Base-by-base conservation (phyloP, 2,113 vertebrate species). In the Sylvia atricapilla region DNA sequence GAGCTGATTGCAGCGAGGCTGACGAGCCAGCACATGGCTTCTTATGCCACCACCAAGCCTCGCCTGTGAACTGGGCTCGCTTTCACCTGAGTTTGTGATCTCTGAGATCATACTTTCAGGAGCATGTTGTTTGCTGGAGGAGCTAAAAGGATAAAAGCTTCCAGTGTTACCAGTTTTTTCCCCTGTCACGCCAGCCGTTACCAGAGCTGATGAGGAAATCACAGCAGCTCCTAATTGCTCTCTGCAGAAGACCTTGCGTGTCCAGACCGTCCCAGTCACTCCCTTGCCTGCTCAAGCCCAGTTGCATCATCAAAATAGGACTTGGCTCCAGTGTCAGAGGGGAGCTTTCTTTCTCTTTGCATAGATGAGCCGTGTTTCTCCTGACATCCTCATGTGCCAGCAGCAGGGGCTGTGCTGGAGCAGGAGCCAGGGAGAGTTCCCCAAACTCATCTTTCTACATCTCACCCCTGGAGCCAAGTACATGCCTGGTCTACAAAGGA, bases 101-200 rank as follows among this genome's bases (percentile, higher is more conserved):
- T 66, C 91, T 89, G 89, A 95, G 78, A 50, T 87, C 87, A 91
- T 79, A 83, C 81, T 91, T 89, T 83, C 67, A 91, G 84, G 78
- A 74, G 31, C 2, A 3, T 9, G 25, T 33, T 87, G 33, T 62
- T 91, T 75, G 37, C 30, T 68, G 55, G 50, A 87, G 63, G 58
- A 76, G 68, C 23, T 46, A 78, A 92, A 90, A 72, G 86, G 59
- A 82, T 87, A 87, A 94, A 94, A 84, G 44, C 35, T 84, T 75
- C 49, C 60, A 88, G 72, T 1, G 1, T 79, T 87, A 84, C 24
- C 41, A 67, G 21, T 76, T 92, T 89, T 70, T 59, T 62, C 41
- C 52, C 13, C 11, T 73, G 63, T 58, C 88, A 50, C 0, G 0
- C 2, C 15, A 90, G 60, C 60, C 2, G 0, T 92, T 89, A 39